Evolutionary conservation across 2,797 vertebrate genomes (phyloP), one percentile per base, ranked within the genome.

Genomic region (Hippocampus kuda): DNA sequence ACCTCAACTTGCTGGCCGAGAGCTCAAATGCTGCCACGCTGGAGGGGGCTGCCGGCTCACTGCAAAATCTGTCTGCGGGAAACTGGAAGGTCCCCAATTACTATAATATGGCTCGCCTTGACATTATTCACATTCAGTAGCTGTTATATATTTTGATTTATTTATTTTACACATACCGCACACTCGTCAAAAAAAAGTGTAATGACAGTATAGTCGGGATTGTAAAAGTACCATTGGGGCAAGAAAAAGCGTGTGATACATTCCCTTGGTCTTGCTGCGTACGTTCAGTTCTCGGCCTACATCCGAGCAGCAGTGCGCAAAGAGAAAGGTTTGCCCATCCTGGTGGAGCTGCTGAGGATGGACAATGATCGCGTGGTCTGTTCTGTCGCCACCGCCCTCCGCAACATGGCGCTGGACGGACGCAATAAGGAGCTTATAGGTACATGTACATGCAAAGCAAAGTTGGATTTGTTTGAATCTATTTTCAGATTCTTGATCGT

Each of bases 361-460:
- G 96, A 99, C 81, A 98, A 97, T 0, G 97, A 99, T 76, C 89
- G 97, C 69, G 97, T 99, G 1, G 97, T 99, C 71, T 97, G 96
- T 48, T 97, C 97, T 0, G 97, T 98, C 72, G 95, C 96, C 5
- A 99, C 97, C 0, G 95, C 97, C 24, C 83, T 99, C 13, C 90
- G 97, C 79, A 99, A 99, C 83, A 99, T 99, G 97, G 96, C 97
- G 0, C 76, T 99, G 42, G 96, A 98, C 1, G 87, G 93, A 11
- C 93, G 96, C 71, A 99, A 98, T 88, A 99, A 99, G 89, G 97
- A 98, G 85, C 94, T 99, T 0, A 99, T 98, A 65, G 97, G 97
- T 99, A 64, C 4, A n/a, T 15, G 97, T 99, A 64, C 4, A n/a
- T 15, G 65, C 57, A 57, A 48, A 62, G 26, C 24, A 60, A 64